phyloP scores from a whole-genome alignment of 2,113 vertebrate species.

The Callionymus lyra region DNA sequence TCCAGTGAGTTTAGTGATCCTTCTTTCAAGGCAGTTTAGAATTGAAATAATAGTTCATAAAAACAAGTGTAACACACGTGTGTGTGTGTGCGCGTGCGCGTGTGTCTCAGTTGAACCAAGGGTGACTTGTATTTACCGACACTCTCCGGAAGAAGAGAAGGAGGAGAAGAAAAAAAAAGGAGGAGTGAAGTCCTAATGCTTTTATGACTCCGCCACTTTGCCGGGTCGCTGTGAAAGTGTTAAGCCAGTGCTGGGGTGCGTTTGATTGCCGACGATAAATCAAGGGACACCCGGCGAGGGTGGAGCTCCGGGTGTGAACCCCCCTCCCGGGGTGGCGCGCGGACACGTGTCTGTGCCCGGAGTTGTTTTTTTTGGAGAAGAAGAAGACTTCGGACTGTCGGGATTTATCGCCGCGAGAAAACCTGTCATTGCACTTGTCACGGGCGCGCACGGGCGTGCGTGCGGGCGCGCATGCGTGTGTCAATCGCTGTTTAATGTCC shows the following conservation, averaged over 20 bases:
- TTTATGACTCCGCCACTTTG: slow-evolving; percentile 67
- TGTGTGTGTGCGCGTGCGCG: slow-evolving; percentile 7
- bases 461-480: not conserved
- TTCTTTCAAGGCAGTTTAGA: slow-evolving; percentile 1
- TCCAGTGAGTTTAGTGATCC: slow-evolving; percentile 39
- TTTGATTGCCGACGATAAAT: slow-evolving; percentile 78
- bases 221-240: slow-evolving; percentile 65
- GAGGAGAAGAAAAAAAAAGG: slow-evolving; percentile 16
- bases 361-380: too few relatives aligned
- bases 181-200: slow-evolving; percentile 51
- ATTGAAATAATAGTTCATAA: not conserved
- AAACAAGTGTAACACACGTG: not conserved
- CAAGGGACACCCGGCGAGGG: slow-evolving; percentile 20
- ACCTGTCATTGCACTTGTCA: slow-evolving; percentile 5
- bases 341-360: slow-evolving; percentile 71
- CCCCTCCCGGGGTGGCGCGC: slow-evolving; percentile 60
- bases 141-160: slow-evolving; percentile 18
- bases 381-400: slow-evolving; percentile 22
- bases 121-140: slow-evolving; percentile 31
- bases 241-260: slow-evolving; percentile 61
- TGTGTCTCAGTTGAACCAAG: slow-evolving; percentile 5
- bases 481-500: not conserved
- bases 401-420: slow-evolving; percentile 14
- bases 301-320: slow-evolving; percentile 26
- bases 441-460: not conserved